Base-by-base conservation (phyloP, 2,888 invertebrate genomes). In the Chaetoderma sp. region DNA sequence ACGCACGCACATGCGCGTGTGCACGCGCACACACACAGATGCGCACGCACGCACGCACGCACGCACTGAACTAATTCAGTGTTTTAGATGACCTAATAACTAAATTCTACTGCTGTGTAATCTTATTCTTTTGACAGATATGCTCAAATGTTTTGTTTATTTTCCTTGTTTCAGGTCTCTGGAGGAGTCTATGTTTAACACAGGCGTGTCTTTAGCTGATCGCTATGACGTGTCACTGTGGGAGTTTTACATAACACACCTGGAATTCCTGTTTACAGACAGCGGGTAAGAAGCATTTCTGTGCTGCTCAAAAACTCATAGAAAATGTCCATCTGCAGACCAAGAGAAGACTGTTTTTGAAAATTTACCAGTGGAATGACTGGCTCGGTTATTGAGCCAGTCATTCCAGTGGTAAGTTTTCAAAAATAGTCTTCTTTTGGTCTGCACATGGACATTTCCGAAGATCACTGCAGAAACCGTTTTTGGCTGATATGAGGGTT, bases 171-270 rank as follows among this genome's bases (percentile, higher is more conserved):
- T 32, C 68, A 88, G 88, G 86, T 86, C 85, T 32, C 73, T 81
- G 23, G 88, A 89, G 65, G 79, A 81, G 23, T 81, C 83, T 45
- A 84, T 87, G 39, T 86, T 87, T 62, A 79, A 85, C 45, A 82
- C 87, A 44, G 86, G 88, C 10, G 70, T 88, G 54, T 79, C 83
- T 18, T 78, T 89, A 65, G 88, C 88, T 4, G 74, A 80, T 33
- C 83, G 86, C 50, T 88, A 89, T 76, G 79, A 83, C 28, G 78
- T 89, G 44, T 76, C 87, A 13, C 68, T 83, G 32, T 86, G 86
- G 83, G 86, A 89, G 59, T 81, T 89, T 18, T 86, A 83, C 73
- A 83, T 85, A 79, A 78, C 84, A 32, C 86, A 87, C 66, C 72
- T 87, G 16, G 86, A 86, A 65, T 85, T 77, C 66, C 77, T 87